Conservation (phyloP, 92 coral and sea anemone genomes). For the Anthopleura xanthogrammica region DNA sequence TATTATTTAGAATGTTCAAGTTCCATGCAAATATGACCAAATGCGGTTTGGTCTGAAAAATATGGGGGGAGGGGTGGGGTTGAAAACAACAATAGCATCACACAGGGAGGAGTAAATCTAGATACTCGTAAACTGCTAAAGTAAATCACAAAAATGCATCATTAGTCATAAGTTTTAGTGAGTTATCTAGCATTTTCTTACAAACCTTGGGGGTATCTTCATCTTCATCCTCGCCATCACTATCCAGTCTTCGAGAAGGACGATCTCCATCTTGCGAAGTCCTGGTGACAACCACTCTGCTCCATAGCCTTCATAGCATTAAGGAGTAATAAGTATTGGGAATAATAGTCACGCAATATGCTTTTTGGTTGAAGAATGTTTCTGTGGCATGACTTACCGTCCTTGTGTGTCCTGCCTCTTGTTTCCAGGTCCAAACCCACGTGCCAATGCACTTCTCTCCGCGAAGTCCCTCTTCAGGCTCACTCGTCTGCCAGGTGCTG, state of each 20-base stretch:
- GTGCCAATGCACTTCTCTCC: slow-evolving; percentile 68
- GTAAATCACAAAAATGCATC: neutral
- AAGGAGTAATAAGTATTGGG: neutral
- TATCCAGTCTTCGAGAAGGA: slow-evolving; percentile 95
- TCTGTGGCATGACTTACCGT: slow-evolving; percentile 49
- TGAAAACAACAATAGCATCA: too few species aligned
- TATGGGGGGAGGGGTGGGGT: too few species aligned
- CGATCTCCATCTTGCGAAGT: slow-evolving; percentile 70
- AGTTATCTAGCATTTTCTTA: neutral
- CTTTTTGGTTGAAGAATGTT: neutral
- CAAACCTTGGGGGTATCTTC: slow-evolving; percentile 85
- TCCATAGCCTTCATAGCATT: slow-evolving; percentile 61
- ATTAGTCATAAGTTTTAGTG: neutral
- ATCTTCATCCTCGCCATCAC: slow-evolving; percentile 99
- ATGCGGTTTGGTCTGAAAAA: too few species aligned
- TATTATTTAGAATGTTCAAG: too few species aligned
- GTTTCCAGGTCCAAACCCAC: slow-evolving; percentile 73
- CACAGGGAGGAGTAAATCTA: neutral
- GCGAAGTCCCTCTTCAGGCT: slow-evolving; percentile 90
- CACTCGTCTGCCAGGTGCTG: slow-evolving; percentile 82
- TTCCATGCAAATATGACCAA: too few species aligned
- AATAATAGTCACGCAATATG: neutral
- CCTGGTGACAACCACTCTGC: slow-evolving; percentile 84
- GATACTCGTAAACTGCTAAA: neutral
- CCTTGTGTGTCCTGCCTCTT: slow-evolving; percentile 80